Base-by-base conservation (phyloP, 2,113 vertebrate species). In the Triplophysa rosa region DNA sequence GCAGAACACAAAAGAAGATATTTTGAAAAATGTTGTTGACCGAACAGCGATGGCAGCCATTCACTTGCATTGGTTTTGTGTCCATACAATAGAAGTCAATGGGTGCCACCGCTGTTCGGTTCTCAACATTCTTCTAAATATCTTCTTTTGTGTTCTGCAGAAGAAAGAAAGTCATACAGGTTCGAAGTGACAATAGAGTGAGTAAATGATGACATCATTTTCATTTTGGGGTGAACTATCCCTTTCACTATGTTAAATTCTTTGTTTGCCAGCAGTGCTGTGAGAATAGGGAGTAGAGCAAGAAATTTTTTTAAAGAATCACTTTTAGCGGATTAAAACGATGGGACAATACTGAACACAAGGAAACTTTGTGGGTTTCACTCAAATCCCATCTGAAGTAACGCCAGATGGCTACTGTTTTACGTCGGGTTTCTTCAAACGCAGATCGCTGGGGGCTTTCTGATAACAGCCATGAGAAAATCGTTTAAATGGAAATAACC, bases 401-500 rank as follows among this genome's bases (percentile, higher is more conserved):
- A 63, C 16, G 42, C 59, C 23, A 54, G 62, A 65, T 26, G 73
- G 24, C 62, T 76, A 64, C 11, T 76, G 23, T 61, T 65, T 76
- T 76, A 62, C 73, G 49, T 77, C 42, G 40, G 45, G 17, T 54
- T 37, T 12, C 24, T 29, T 52, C 24, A 17, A 77, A 65, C 62
- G n/a, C 9, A 33, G 3, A 5, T 11, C 9, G 26, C 26, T 52
- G 29, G 6, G 2, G 72, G 59, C 61, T n/a, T 64, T 76, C 8
- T 19, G 12, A 64, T 54, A 76, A 63, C 21, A 65, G 26, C 45
- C 62, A 65, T 65, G 73, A 54, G 45, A 77, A 65, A 19, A 26
- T 24, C 0, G 13, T 65, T 77, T 33, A 37, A 42, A 77, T 77
- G 73, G 40, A 47, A 63, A 74, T 74, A 26, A 26, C 0, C 2